These are phyloP conservation scores for Clusia tigrina DNA, from an alignment of 2,888 invertebrate species.

Conservation along the genomic window DNA sequence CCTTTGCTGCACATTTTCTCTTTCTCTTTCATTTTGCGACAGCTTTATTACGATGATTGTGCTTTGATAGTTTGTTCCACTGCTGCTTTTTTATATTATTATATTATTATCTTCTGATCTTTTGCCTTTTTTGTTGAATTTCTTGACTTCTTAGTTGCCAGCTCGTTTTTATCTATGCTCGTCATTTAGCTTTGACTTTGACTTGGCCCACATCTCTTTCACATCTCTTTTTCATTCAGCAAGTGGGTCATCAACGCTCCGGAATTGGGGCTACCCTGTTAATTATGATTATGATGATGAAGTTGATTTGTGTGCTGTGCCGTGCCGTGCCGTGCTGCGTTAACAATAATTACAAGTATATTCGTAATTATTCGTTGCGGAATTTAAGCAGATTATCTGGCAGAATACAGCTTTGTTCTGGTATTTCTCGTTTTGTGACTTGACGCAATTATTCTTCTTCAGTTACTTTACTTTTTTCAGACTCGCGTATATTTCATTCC, in stretches of 20 bases:
- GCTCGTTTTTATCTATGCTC: neutral
- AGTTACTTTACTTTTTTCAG: neutral
- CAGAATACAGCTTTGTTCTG: neutral
- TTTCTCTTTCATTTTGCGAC: too few relatives aligned
- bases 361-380: neutral
- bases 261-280: neutral
- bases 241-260: constrained; percentile 1
- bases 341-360: neutral
- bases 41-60: neutral
- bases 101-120: neutral
- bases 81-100: neutral
- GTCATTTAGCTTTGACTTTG: neutral
- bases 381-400: neutral
- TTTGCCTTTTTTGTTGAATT: neutral
- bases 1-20: too few relatives aligned
- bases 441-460: neutral
- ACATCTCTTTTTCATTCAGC: neutral
- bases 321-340: too few relatives aligned
- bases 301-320: neutral
- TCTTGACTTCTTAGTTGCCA: neutral
- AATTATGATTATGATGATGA: neutral
- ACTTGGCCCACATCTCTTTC: neutral
- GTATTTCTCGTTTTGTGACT: neutral
- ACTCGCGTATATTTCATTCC: too few relatives aligned
- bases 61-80: neutral